phyloP scores from a whole-genome alignment of 92 coral and sea anemone genomes.

The Phymanthus crucifer region DNA sequence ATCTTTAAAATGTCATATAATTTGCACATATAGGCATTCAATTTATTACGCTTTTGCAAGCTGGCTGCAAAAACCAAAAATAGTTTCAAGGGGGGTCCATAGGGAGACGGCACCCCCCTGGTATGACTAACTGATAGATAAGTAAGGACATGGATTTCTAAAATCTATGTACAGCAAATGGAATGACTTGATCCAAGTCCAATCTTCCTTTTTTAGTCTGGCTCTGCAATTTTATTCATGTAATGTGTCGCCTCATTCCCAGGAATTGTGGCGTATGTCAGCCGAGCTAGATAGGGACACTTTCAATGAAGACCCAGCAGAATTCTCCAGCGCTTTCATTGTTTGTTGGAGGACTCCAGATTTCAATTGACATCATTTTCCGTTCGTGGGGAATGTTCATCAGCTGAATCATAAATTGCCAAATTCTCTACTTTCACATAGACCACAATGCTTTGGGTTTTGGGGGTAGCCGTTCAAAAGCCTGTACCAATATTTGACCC shows the following conservation, averaged over 20 bases:
- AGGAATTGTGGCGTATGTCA: not conserved
- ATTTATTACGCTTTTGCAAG: constrained; percentile 36
- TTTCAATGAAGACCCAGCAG: not conserved
- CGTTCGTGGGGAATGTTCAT: no score
- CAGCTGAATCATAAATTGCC: no score
- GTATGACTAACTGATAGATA: not conserved
- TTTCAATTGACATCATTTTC: no score
- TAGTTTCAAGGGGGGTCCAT: not conserved
- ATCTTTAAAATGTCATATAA: constrained; percentile 15
- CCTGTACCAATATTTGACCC: no score
- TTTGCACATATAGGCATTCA: constrained; percentile 20
- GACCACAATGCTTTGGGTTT: no score
- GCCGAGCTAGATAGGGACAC: not conserved
- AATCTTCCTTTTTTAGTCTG: constrained; percentile 12
- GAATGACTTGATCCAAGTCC: not conserved
- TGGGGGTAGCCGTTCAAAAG: no score
- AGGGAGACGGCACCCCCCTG: not conserved
- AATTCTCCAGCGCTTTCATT: no score
- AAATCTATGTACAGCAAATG: not conserved
- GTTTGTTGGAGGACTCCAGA: no score
- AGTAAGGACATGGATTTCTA: constrained; percentile 5
- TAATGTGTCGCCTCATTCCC: constrained; percentile 6
- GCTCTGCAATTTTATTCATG: constrained; percentile 29
- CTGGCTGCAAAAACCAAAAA: constrained; percentile 28
- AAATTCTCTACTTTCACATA: no score